A percentile compares a stretch with the other conserved stretches of the same genome.
phyloP scores from a whole-genome alignment of 53 echinoderm and acorn worm species.

The Patiria pectinifera region DNA sequence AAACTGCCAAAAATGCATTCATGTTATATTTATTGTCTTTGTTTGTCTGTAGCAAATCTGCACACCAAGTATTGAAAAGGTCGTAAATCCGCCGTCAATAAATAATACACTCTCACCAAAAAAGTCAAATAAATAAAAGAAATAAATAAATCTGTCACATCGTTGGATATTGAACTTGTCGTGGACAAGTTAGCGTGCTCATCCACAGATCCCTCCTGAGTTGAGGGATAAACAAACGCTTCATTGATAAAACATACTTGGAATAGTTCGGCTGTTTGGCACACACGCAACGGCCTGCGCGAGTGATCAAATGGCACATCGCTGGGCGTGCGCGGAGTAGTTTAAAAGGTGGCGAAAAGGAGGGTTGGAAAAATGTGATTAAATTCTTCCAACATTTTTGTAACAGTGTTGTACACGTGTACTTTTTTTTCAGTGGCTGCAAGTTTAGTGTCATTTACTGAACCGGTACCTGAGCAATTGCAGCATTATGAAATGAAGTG shows the following conservation, averaged over 20 bases:
- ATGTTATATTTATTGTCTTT: not conserved
- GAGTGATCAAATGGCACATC: not conserved
- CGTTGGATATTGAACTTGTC: not conserved
- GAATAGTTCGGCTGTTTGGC: conserved; percentile 14
- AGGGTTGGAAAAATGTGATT: not conserved
- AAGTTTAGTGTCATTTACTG: too few species aligned
- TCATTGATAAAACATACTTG: conserved; percentile 17
- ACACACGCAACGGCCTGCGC: not conserved
- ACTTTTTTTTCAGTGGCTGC: too few species aligned
- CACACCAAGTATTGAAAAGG: not conserved
- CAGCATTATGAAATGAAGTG: too few species aligned
- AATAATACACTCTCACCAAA: not conserved
- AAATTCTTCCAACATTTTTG: not conserved
- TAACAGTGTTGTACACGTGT: not conserved
- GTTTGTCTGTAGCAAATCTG: not conserved
- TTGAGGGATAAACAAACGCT: conserved; percentile 8
- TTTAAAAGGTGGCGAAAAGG: not conserved
- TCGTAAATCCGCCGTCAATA: not conserved
- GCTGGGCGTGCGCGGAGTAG: not conserved
- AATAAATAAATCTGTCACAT: not conserved
- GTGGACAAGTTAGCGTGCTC: not conserved
- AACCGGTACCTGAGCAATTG: too few species aligned
- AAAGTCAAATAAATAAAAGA: not conserved
- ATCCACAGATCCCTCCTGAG: not conserved
- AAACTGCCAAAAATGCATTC: too few species aligned